A percentile compares a stretch with the other conserved stretches of the same genome.
These are phyloP conservation scores for Ophiothrix spiculata DNA, from an alignment of 35 echinoderm and acorn worm genomes.

Conservation along the genomic window DNA sequence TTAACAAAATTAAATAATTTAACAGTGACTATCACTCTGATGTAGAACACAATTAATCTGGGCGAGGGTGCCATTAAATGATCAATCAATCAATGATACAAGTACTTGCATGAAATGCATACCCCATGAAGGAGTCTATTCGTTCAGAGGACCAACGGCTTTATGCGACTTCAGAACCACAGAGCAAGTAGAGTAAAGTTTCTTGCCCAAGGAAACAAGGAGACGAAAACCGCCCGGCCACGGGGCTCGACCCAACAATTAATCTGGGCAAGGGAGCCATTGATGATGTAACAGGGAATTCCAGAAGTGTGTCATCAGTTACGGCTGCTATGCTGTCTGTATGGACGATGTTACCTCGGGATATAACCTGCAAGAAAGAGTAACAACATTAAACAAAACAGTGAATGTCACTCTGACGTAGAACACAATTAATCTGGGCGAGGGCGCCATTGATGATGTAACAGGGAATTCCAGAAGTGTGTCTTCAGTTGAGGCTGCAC, in stretches of 20 bases:
- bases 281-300: constrained; percentile 15
- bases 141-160: too few species aligned
- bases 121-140: too few species aligned
- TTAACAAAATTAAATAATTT: too few species aligned
- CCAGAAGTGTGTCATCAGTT: constrained; percentile 11
- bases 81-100: too few species aligned
- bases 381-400: too few species aligned
- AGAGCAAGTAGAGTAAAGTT: too few species aligned
- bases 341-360: constrained; percentile 63
- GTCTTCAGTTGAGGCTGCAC: constrained; percentile 17
- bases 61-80: constrained; percentile 74
- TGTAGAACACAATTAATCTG: constrained; percentile 64
- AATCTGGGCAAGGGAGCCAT: constrained; percentile 80
- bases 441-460: constrained; percentile 68
- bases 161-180: too few species aligned
- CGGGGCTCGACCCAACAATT: too few species aligned
- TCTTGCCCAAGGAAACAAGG: too few species aligned
- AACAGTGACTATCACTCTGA: too few species aligned
- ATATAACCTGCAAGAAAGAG: constrained; percentile 48
- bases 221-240: too few species aligned
- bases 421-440: constrained; percentile 64
- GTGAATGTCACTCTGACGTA: constrained; percentile 28
- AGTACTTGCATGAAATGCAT: too few species aligned
- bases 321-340: constrained; percentile 18
- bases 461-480: constrained; percentile 7